Base-by-base conservation (phyloP, 23 tunicate species). In the Phallusia fumigata region DNA sequence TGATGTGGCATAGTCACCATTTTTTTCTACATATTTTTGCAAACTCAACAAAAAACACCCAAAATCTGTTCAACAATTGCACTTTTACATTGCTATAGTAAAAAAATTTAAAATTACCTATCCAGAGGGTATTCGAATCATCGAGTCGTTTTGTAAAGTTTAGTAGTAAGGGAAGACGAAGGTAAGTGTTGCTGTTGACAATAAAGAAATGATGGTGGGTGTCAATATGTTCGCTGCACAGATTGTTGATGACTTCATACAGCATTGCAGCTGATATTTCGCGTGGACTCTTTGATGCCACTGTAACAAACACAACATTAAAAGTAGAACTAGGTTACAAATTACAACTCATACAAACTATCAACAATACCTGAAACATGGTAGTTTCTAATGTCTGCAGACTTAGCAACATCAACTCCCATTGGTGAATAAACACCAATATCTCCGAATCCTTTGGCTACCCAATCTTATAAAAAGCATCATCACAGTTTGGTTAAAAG, bases 161-260 rank as follows among this genome's bases (percentile, higher is more conserved):
- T 1, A 88, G 81, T 35, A 93, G 74, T 19, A 65, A 69, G 15
- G 84, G 79, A 8, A 85, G 30, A 73, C 84, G 53, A 69, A 93
- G 65, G 75, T 93, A 93, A 10, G 90, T 81, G 82, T 88, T 85
- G 49, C 92, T 80, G 53, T 73, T 75, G 0, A 53, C 89, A 36
- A 93, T 52, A 80, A 80, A 88, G 36, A 83, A 93, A 82, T 84
- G 88, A 32, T 88, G 92, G 81, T 88, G 90, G 10, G 98, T 76
- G 65, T 93, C 98, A 31, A 93, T 82, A 40, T 88, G 88, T 65
- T 88, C 89, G 64, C 87, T 88, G 77, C 98, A 93, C 16, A 93
- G 65, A 75, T 88, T 92, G 50, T 45, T 73, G 32, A 93, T 52
- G 18, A 77, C 76, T 76, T 85, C 89, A 83, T 93, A 93, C 34